Evolutionary conservation across 2,797 vertebrate species (phyloP).

Genomic region (Dromococcyx pavoninus): DNA sequence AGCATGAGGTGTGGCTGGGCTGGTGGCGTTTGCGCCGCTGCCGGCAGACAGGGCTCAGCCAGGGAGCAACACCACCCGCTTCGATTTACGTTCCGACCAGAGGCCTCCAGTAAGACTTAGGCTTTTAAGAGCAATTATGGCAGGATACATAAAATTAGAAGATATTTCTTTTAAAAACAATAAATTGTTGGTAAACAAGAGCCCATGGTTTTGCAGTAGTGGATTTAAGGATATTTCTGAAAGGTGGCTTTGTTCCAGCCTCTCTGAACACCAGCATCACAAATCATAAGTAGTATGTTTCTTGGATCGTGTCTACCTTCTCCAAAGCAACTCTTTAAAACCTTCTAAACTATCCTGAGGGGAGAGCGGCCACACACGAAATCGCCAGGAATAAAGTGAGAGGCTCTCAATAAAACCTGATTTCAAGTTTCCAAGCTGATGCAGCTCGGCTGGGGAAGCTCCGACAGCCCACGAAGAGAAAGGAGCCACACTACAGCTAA

Average conservation of each 20-base stretch:
- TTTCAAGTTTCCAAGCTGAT: background rate
- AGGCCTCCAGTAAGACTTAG: background rate
- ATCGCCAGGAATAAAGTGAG: background rate
- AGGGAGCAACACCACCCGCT: slow-evolving; percentile 7
- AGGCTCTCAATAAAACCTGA: background rate
- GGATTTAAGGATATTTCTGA: background rate
- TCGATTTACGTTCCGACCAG: background rate
- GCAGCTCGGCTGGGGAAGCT: background rate
- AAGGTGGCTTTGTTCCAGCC: background rate
- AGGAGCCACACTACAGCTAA: background rate
- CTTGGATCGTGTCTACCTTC: background rate
- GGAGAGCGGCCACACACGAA: background rate
- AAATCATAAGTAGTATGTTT: background rate
- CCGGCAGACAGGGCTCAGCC: background rate
- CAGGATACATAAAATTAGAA: background rate
- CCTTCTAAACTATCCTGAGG: background rate
- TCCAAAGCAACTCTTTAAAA: background rate
- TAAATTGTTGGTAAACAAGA: background rate
- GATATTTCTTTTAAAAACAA: background rate
- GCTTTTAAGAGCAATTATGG: background rate
- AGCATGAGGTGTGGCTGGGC: background rate
- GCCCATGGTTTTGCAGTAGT: background rate
- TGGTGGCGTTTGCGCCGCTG: no score
- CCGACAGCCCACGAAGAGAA: background rate
- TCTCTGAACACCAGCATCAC: background rate